These are phyloP conservation scores for Pteropus alecto DNA, from an alignment of 2,113 vertebrate genomes.

Conservation along the genomic window DNA sequence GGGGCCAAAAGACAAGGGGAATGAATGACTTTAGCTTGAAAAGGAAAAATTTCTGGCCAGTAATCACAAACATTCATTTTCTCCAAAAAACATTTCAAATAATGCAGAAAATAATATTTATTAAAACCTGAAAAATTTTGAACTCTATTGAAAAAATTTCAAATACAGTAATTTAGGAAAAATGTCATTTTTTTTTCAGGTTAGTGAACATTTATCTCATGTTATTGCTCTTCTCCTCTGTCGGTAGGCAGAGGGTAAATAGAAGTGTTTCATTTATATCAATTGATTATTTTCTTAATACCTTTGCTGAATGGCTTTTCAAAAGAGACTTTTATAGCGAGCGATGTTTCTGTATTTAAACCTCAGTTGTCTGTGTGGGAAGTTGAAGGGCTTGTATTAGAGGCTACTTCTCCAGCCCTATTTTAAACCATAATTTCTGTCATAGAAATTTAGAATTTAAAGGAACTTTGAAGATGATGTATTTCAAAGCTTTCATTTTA, in stretches of 20 bases:
- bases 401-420: background rate
- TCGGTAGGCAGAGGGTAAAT: background rate
- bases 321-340: background rate
- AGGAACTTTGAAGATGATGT: background rate
- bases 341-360: background rate
- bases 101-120: background rate
- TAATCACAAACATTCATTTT: background rate
- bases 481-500: background rate
- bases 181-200: background rate
- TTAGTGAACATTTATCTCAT: background rate
- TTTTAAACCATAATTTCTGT: background rate
- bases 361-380: background rate
- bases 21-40: background rate
- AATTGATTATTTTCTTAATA: background rate
- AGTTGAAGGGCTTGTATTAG: background rate
- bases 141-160: background rate
- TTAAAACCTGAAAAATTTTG: background rate
- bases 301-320: background rate
- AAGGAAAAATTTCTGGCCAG: background rate
- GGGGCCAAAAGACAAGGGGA: accelerated
- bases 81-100: background rate
- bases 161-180: background rate
- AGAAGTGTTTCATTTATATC: background rate
- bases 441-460: background rate
- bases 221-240: background rate